phyloP scores from a whole-genome alignment of 2,797 vertebrate species.

The Hipposideros larvatus region DNA sequence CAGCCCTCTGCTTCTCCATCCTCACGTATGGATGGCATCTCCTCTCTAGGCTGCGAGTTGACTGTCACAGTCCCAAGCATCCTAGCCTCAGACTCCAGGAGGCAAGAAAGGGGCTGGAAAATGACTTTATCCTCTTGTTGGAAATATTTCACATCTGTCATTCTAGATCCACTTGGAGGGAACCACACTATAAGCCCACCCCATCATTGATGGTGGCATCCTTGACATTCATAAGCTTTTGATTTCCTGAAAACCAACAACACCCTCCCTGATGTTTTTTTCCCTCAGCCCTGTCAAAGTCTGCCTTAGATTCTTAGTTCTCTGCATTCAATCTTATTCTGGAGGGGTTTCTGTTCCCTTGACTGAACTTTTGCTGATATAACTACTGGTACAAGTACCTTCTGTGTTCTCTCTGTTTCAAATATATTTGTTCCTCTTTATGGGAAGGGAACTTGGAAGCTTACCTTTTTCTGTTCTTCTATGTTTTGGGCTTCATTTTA shows the following conservation, averaged over 20 bases:
- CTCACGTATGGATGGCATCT: not conserved
- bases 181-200: not conserved
- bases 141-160: not conserved
- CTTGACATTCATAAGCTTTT: not conserved
- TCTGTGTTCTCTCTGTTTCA: not conserved
- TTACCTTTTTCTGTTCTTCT: not conserved
- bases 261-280: not conserved
- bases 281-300: not conserved
- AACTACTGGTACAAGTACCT: not conserved
- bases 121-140: not conserved
- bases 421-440: not conserved
- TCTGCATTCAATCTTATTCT: not conserved
- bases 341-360: not conserved
- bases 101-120: not conserved
- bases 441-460: not conserved
- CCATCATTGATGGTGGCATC: not conserved
- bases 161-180: not conserved
- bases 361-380: not conserved
- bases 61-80: not conserved
- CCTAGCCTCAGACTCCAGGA: not conserved
- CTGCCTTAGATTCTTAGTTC: not conserved
- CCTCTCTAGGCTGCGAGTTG: not conserved
- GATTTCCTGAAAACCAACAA: not conserved
- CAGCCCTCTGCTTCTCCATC: not conserved
- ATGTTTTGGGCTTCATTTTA: not conserved